These are phyloP conservation scores for Hyperoplus lanceolatus DNA, from an alignment of 2,797 vertebrate genomes.

Conservation along the genomic window DNA sequence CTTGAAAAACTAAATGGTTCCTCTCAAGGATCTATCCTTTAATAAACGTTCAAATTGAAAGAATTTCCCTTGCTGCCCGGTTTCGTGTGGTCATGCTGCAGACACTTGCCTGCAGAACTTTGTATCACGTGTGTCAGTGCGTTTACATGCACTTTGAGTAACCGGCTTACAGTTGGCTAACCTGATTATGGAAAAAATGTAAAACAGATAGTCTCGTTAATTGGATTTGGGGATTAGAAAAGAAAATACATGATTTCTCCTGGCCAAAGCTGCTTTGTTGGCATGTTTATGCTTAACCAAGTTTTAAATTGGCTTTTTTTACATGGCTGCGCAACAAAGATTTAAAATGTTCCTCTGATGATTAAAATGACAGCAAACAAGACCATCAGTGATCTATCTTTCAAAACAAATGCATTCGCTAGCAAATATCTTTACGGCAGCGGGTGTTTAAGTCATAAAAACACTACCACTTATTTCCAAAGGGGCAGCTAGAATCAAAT, in stretches of 20 bases:
- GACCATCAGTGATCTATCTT: too few relatives aligned
- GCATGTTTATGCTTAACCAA: background rate
- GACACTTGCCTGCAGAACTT: background rate
- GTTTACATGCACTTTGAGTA: background rate
- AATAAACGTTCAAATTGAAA: too few relatives aligned
- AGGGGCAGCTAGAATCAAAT: too few relatives aligned
- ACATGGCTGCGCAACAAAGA: background rate
- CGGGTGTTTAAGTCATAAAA: too few relatives aligned
- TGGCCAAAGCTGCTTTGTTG: background rate
- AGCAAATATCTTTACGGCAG: too few relatives aligned
- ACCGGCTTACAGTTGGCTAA: background rate
- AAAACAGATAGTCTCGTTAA: background rate
- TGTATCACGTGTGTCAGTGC: background rate
- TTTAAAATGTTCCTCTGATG: too few relatives aligned
- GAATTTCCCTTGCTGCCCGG: background rate
- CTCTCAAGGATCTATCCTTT: too few relatives aligned
- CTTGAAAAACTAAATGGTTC: too few relatives aligned
- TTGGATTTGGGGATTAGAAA: background rate
- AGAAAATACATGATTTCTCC: background rate
- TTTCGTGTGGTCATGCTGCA: background rate
- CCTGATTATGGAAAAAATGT: background rate
- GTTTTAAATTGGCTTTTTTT: background rate
- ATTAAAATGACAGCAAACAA: too few relatives aligned
- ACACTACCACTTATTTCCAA: too few relatives aligned
- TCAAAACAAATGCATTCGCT: too few relatives aligned